A percentile compares a stretch with the other conserved stretches of the same genome.
Conservation (phyloP, 2,113 vertebrate genomes). For the Cynopterus brachyotis region DNA sequence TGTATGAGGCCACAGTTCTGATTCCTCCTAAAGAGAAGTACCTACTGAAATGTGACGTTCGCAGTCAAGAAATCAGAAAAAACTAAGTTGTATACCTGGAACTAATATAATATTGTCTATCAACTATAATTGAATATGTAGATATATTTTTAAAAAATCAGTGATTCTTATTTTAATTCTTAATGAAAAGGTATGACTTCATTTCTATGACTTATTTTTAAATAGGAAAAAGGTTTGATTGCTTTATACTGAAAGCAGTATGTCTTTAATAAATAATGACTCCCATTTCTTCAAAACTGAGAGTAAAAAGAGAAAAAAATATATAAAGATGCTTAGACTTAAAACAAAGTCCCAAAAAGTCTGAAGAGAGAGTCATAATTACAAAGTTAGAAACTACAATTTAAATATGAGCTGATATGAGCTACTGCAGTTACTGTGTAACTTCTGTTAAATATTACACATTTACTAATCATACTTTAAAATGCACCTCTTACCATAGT, state of each 20-base stretch:
- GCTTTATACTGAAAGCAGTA: background rate
- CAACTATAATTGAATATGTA: background rate
- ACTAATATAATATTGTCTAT: background rate
- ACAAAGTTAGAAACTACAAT: background rate
- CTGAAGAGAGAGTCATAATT: background rate
- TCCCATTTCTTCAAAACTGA: conserved; percentile 36
- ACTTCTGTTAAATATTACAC: background rate
- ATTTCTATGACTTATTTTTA: background rate
- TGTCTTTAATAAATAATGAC: background rate
- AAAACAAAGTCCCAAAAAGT: background rate
- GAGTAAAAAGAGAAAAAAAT: background rate
- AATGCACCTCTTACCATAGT: conserved; percentile 23
- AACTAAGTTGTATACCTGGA: background rate
- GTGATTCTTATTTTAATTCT: background rate
- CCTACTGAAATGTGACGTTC: background rate
- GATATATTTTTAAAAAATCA: background rate
- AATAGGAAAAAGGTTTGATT: background rate
- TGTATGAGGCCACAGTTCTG: background rate
- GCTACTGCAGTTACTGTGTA: background rate
- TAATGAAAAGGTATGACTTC: background rate
- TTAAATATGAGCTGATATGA: background rate
- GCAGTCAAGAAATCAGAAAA: background rate
- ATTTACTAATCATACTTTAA: conserved; percentile 51
- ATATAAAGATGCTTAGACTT: background rate
- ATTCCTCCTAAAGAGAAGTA: background rate